These are phyloP conservation scores for Grallaria varia DNA, from an alignment of 2,113 vertebrate genomes.

Conservation along the genomic window DNA sequence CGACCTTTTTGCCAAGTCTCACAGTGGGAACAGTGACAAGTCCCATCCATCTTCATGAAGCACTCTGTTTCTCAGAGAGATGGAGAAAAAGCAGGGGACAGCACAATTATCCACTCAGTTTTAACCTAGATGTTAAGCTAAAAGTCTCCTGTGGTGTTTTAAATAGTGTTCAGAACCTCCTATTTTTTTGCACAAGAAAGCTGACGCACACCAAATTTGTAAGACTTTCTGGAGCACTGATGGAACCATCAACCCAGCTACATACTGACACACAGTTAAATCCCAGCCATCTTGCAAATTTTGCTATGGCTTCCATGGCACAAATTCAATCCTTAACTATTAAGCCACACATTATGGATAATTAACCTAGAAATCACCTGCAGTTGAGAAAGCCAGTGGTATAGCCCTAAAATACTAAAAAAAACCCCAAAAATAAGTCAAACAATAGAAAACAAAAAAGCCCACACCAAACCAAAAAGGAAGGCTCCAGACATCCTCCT, in stretches of 20 bases:
- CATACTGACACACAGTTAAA: not conserved
- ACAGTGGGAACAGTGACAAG: rapidly evolving
- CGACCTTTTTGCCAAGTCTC: not conserved
- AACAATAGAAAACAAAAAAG: not conserved
- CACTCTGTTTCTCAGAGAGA: not conserved
- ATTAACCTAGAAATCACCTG: not conserved
- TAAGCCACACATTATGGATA: not conserved
- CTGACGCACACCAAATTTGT: rapidly evolving
- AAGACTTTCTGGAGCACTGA: not conserved
- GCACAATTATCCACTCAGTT: not conserved
- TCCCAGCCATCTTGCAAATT: not conserved
- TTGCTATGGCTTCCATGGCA: not conserved
- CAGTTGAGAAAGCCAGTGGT: not conserved
- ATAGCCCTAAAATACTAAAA: not conserved
- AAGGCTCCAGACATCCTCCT: not conserved
- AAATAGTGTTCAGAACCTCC: not conserved
- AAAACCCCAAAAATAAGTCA: no score
- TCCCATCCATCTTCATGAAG: not conserved
- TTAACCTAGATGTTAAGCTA: not conserved
- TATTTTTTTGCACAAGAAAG: not conserved
- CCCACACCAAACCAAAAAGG: not conserved
- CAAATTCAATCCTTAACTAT: not conserved
- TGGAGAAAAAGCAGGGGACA: not conserved
- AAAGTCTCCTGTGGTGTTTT: not conserved
- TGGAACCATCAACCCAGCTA: not conserved